Evolutionary conservation across 1,140 invertebrate species (phyloP).

Genomic region (Ridgeia piscesae): DNA sequence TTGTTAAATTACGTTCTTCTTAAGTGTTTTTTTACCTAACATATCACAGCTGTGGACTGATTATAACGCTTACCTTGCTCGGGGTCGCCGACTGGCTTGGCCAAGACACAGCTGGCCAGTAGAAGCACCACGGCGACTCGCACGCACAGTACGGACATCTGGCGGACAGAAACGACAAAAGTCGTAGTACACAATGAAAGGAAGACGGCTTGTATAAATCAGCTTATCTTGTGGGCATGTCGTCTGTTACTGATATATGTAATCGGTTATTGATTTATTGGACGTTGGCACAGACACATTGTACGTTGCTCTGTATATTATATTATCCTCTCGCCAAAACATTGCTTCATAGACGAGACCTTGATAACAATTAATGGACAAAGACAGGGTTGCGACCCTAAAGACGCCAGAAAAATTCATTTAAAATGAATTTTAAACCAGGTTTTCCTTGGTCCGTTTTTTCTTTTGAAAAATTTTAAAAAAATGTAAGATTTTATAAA

Average conservation of each 20-base stretch:
- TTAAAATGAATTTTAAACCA: no score
- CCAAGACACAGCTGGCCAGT: neutral
- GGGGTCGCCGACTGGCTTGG: neutral
- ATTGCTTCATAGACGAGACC: no score
- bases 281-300: neutral
- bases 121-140: neutral
- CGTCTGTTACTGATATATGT: neutral
- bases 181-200: neutral
- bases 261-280: neutral
- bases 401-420: no score
- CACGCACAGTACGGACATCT: neutral
- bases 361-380: no score
- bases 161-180: neutral
- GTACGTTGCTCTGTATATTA: neutral
- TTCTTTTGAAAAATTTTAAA: no score
- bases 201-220: neutral
- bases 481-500: no score
- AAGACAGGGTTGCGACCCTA: no score
- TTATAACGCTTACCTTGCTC: neutral
- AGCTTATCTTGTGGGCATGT: neutral
- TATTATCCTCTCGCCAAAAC: neutral
- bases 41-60: neutral
- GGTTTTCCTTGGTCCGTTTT: no score
- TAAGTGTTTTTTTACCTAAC: no score
- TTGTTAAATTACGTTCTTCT: no score